Evolutionary conservation across 2,888 invertebrate species (phyloP), one percentile per base, ranked within the genome.

Genomic region (Drosophila demipolita): DNA sequence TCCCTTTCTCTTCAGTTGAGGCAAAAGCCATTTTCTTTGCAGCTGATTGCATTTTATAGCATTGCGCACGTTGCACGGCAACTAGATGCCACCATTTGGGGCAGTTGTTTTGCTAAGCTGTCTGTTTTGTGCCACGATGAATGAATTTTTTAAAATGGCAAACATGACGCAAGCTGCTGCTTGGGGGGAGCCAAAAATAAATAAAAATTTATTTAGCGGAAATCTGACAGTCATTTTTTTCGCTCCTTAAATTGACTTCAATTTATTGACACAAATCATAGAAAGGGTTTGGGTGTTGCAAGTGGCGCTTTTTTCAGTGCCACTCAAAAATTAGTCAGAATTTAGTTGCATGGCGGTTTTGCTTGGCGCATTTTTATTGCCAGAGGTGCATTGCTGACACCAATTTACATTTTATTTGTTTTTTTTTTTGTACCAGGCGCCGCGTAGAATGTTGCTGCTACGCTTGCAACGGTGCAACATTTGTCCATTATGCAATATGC

Each of bases 11-110:
- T 38, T 35, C 45, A 67, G 85, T 82, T 89, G 89, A 87, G 75
- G 83, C 78, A 65, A 89, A 85, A 89, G 68, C 83, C 78, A 89
- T 86, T 86, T 86, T 84, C 88, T 85, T 87, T 89, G 85, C 85
- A 87, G 88, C 83, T 86, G 85, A 86, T 86, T 86, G 90, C 85
- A 89, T 87, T 86, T 86, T 89, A 86, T 89, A 89, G 88, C 85
- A 84, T 73, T 75, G 54, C 70, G 78, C 82, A 59, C 40, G 50
- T 9, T 35, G 36, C 26, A 20, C 42, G 59, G 60, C 57, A 76
- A 67, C 75, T 75, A 61, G 36, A n/a, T 29, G 49, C 35, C 26
- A 26, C 59, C 29, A 15, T 40, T 52, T 35, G 33, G 32, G n/a
- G 20, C 17, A 3, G 35, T 26, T 35, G 32, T 50, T 49, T 49